Percentiles rank a stretch among this genome's conserved stretches.
These are phyloP conservation scores for Scortum barcoo DNA, from an alignment of 2,113 vertebrate genomes.

Conservation along the genomic window DNA sequence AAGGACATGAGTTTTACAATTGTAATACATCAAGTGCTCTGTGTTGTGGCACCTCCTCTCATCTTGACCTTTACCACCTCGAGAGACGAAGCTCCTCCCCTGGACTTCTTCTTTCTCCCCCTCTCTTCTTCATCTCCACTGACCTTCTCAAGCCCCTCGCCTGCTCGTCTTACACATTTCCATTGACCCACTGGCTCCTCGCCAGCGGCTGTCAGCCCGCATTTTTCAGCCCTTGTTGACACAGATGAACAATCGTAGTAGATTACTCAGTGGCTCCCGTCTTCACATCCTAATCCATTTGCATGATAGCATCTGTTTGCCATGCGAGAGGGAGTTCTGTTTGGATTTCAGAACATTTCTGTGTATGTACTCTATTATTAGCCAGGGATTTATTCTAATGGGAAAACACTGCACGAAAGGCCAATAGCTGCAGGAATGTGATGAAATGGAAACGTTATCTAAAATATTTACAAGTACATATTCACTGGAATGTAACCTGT, in stretches of 20 bases:
- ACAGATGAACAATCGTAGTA: slow-evolving; percentile 73
- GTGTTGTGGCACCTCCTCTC: background rate
- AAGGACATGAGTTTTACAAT: background rate
- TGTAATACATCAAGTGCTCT: background rate
- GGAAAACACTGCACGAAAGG: slow-evolving; percentile 8
- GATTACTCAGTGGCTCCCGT: slow-evolving; percentile 68
- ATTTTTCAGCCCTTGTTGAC: slow-evolving; percentile 79
- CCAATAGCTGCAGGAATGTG: background rate
- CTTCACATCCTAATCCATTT: slow-evolving; percentile 68
- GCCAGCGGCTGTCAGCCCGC: slow-evolving; percentile 74
- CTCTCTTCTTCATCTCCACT: slow-evolving; percentile 57
- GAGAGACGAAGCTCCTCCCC: slow-evolving; percentile 9
- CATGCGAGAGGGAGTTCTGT: slow-evolving; percentile 37
- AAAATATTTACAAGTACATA: slow-evolving; percentile 16
- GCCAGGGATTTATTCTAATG: background rate
- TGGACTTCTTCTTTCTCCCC: slow-evolving; percentile 1
- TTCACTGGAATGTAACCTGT: background rate
- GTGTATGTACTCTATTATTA: slow-evolving; percentile 40
- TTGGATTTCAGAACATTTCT: slow-evolving; percentile 57
- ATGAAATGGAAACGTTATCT: slow-evolving; percentile 6
- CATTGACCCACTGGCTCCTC: slow-evolving; percentile 69
- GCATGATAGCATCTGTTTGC: slow-evolving; percentile 68
- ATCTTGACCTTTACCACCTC: slow-evolving; percentile 50
- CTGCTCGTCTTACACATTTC: slow-evolving; percentile 71
- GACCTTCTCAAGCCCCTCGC: slow-evolving; percentile 77